phyloP scores from a whole-genome alignment of 2,113 vertebrate species.

The Ifrita kowaldi region DNA sequence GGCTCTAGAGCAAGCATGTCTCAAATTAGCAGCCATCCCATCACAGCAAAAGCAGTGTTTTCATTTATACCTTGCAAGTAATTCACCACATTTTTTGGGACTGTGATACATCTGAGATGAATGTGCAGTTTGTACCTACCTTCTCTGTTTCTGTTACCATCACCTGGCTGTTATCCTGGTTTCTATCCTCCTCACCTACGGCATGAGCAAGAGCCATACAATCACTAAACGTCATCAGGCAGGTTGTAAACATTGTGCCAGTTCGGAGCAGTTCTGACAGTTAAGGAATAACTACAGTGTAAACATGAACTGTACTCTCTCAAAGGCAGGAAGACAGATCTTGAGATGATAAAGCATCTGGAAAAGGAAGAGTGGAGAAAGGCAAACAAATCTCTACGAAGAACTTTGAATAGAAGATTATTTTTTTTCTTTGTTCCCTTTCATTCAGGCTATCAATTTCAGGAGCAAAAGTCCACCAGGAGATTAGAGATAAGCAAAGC shows the following conservation, averaged over 20 bases:
- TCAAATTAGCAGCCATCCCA: not conserved
- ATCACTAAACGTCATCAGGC: not conserved
- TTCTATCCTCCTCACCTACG: not conserved
- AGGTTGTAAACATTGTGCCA: not conserved
- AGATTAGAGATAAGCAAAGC: not conserved
- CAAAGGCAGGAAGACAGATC: not conserved
- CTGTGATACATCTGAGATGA: not conserved
- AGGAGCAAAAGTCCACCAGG: not conserved
- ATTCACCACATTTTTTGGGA: not conserved
- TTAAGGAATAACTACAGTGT: conserved; percentile 44
- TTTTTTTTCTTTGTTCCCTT: not conserved
- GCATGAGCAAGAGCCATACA: not conserved
- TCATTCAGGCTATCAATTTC: not conserved
- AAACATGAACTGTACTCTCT: conserved; percentile 7
- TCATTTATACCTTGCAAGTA: not conserved
- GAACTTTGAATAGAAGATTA: not conserved
- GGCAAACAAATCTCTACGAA: not conserved
- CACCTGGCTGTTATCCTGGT: not conserved
- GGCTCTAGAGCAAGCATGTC: not conserved
- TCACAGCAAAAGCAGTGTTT: not conserved
- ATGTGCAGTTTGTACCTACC: not conserved
- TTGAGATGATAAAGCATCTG: not conserved
- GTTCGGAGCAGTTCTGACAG: not conserved
- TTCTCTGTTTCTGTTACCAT: not conserved
- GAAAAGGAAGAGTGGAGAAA: not conserved